These are phyloP conservation scores for Myathropa florea DNA, from an alignment of 2,888 invertebrate species.

Conservation along the genomic window DNA sequence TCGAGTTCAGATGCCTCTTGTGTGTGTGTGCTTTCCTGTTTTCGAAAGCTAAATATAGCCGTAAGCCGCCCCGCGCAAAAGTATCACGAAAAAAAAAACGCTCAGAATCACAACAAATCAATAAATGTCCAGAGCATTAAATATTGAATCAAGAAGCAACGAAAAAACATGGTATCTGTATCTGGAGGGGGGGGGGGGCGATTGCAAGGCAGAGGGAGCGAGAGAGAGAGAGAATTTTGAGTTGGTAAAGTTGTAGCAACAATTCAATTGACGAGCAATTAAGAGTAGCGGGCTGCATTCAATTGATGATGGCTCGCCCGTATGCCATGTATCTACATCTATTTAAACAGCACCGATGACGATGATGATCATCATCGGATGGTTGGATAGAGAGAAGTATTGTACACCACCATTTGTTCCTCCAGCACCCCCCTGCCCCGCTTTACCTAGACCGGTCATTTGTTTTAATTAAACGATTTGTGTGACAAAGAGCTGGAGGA, in stretches of 20 bases:
- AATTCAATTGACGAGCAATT: conserved; percentile 73
- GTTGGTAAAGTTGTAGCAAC: conserved; percentile 53
- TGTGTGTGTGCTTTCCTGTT: neutral
- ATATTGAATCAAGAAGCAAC: neutral
- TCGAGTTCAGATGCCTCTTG: neutral
- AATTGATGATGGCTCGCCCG: conserved; percentile 45
- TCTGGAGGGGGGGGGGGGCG: too few species aligned
- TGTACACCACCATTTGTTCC: neutral
- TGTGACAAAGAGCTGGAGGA: neutral
- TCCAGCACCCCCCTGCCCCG: neutral
- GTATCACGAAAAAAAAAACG: neutral
- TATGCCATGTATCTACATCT: neutral
- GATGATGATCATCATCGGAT: conserved; percentile 1
- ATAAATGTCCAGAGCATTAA: conserved; percentile 10
- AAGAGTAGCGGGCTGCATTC: conserved; percentile 52
- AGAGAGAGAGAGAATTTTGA: neutral
- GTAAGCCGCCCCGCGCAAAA: neutral
- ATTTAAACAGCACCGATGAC: neutral
- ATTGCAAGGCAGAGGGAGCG: neutral
- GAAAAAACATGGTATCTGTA: neutral
- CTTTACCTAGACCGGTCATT: neutral
- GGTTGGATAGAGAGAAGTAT: neutral
- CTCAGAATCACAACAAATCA: conserved; percentile 33
- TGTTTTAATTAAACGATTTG: conserved; percentile 22
- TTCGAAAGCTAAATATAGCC: neutral